Conservation (phyloP, 1,140 invertebrate species). For the Drosophila quadrilineata region DNA sequence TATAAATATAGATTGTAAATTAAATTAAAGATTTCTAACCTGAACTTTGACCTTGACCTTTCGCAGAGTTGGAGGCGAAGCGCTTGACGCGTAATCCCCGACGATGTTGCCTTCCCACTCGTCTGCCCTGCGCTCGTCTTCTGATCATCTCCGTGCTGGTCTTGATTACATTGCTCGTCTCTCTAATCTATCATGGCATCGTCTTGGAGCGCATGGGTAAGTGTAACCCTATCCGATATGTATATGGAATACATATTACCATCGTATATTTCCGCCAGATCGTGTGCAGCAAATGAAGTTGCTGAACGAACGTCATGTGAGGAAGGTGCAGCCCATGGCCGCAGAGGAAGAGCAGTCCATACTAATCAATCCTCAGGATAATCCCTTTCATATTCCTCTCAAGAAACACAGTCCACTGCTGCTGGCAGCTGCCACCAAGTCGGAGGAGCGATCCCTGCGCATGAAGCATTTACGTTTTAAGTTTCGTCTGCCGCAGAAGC, state of each 20-base stretch:
- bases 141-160: slow-evolving; percentile 53
- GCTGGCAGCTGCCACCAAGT: not conserved
- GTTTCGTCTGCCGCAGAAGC: slow-evolving; percentile 43
- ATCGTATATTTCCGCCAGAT: no score
- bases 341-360: slow-evolving; percentile 28
- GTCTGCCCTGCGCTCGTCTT: slow-evolving; percentile 33
- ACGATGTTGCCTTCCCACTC: slow-evolving; percentile 23
- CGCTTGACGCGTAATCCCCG: slow-evolving; percentile 26
- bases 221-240: not conserved
- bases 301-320: slow-evolving; percentile 42
- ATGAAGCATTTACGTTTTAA: slow-evolving; percentile 53
- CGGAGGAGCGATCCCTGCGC: slow-evolving; percentile 26
- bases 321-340: slow-evolving; percentile 33
- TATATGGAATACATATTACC: no score
- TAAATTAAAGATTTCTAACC: not conserved
- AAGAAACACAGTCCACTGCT: slow-evolving; percentile 20
- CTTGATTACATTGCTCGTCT: slow-evolving; percentile 45
- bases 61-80: slow-evolving; percentile 51
- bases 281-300: slow-evolving; percentile 39
- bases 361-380: slow-evolving; percentile 35
- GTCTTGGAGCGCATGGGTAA: slow-evolving; percentile 65
- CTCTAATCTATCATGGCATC: slow-evolving; percentile 65
- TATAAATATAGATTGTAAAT: no score
- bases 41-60: slow-evolving; percentile 11
- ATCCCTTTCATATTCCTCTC: slow-evolving; percentile 41